Evolutionary conservation across 2,888 invertebrate genomes (phyloP), one percentile per base, ranked within the genome.

Genomic region (Standfussiana lucernea): DNA sequence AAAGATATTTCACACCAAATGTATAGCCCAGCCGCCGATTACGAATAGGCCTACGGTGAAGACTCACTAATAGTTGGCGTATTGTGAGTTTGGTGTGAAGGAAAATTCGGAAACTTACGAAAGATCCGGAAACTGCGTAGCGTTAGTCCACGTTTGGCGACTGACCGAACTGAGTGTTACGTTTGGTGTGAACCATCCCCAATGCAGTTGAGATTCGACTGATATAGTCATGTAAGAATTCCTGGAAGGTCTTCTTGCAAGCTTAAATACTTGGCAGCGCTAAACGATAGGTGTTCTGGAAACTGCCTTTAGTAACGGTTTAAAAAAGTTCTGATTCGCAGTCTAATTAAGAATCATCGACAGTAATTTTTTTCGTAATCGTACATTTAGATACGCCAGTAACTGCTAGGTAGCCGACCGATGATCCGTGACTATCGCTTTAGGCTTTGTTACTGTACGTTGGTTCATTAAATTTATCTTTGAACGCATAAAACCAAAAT

Each of bases 351-450:
- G 37, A 35, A 40, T 24, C 6, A 18, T 42, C 10, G n/a, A 59
- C 18, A 5, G 10, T 24, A n/a, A n/a, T 28, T n/a, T 50, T 47
- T 32, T 8, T 1, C 18, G 13, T 53, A 45, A 65, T 50, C 42
- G 24, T 13, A 15, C 0, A 37, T 61, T 79, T 61, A 10, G 21
- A 59, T 24, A 72, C 28, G 80, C 47, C 40, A 40, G 32, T 47
- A 28, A 32, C 2, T 11, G 21, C 21, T 15, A 18, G 15, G 28
- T 37, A 15, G 7, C 32, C 59, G 5, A 28, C 59, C 59, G 18
- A 75, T 81, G 40, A 61, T 28, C 66, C 75, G 61, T 81, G 66
- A 79, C 66, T 81, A 81, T 79, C 81, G 37, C 50, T 21, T 21
- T 10, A 32, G 8, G 21, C 21, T 24, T 0, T 35, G 24, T 7